Evolutionary conservation across 2,113 vertebrate species (phyloP), one percentile per base, ranked within the genome.

Genomic region (Scopus umbretta): DNA sequence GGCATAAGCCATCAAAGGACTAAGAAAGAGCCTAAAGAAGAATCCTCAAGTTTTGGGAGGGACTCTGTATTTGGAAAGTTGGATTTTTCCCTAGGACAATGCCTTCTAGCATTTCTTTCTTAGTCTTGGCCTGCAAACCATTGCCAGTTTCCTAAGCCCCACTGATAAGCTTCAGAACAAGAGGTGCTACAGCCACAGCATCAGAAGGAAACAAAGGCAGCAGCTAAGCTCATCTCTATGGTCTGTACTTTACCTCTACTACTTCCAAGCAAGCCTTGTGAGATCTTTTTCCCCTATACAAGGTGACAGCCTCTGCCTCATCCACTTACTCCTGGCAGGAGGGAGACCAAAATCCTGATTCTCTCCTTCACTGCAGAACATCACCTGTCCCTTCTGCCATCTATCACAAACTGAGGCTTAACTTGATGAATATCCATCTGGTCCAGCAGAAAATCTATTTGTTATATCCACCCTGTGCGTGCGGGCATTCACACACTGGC

Each of bases 381-480:
- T 16, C 45, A 34, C 29, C 50, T 53, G 47, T 29, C 38, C 70
- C 17, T 90, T 18, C n/a, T 90, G 87, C 10, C 3, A 1, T 9
- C 27, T 52, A 5, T 3, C 81, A 70, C 68, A 71, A 65, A 16
- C 76, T 11, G 17, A 65, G 16, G 11, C 9, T 26, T 5, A 19
- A 16, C 45, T 9, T 20, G 38, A 43, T 20, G 38, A 43, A 27
- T 5, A 71, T 25, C 56, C 12, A 2, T 0, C 17, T 23, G 34
- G 23, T 43, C 45, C 2, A 50, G 36, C 63, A 80, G 36, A 5
- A 66, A 13, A 19, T 4, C 62, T 16, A 1, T 43, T 21, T 70
- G 7, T 17, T 8, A 17, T 8, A 40, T 10, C 5, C 26, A 8
- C 10, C 7, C 26, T 5, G 5, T 11, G 21, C 11, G 7, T 0